Conservation (phyloP, 1,140 invertebrate species). For the Drosophila navojoa region DNA sequence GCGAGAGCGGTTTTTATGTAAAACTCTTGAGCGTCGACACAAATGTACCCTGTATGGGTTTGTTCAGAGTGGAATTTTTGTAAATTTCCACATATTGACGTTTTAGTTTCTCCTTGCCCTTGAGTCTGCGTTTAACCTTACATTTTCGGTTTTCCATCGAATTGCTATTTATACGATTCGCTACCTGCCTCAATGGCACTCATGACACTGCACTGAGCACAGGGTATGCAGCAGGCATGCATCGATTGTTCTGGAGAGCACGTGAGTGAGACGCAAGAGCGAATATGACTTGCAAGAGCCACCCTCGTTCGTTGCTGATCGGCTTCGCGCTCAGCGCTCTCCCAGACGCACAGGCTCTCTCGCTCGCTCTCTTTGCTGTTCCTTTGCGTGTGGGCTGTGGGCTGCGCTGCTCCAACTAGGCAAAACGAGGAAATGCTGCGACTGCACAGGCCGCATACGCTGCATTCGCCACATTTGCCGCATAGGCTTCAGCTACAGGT, state of each 20-base stretch:
- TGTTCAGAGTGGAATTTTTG: background rate
- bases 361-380: constrained; percentile 4
- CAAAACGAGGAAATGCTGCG: too few species aligned
- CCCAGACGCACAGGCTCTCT: constrained; percentile 1
- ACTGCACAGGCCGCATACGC: too few species aligned
- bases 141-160: background rate
- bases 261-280: constrained; percentile 35
- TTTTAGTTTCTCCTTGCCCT: background rate
- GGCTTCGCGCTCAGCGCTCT: constrained; percentile 8
- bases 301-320: constrained; percentile 50
- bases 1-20: constrained; percentile 28
- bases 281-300: constrained; percentile 25
- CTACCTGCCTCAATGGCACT: background rate
- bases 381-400: background rate
- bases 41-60: constrained; percentile 23
- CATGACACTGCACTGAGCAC: background rate
- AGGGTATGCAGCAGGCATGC: constrained; percentile 15
- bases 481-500: constrained; percentile 2
- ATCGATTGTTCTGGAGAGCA: constrained; percentile 32
- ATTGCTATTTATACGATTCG: too few species aligned
- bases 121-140: background rate
- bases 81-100: background rate
- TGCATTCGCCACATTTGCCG: too few species aligned
- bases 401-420: background rate
- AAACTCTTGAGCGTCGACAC: background rate